Percentiles rank a stretch among this genome's conserved stretches.
These are phyloP conservation scores for Apostichopus leukothele DNA, from an alignment of 53 echinoderm and acorn worm species.

Conservation along the genomic window DNA sequence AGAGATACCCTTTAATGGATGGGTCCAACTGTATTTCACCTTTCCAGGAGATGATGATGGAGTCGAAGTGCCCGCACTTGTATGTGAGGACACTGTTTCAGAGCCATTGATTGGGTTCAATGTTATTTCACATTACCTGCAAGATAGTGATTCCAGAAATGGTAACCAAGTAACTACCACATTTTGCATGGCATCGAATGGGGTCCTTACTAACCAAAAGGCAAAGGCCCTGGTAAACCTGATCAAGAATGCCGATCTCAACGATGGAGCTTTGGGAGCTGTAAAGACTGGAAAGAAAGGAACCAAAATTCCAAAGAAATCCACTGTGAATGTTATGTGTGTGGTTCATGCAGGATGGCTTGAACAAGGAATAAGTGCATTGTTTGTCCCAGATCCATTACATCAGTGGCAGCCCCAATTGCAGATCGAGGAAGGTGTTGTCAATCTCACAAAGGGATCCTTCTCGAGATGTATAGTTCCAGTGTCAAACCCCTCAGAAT, in stretches of 20 bases:
- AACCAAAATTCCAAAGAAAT: conserved; percentile 23
- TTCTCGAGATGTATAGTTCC: neutral
- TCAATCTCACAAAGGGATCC: neutral
- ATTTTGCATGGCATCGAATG: neutral
- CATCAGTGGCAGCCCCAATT: conserved; percentile 33
- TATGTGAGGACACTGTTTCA: conserved; percentile 14
- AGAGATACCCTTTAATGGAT: neutral
- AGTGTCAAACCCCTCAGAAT: neutral
- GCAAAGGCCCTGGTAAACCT: conserved; percentile 39
- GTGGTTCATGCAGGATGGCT: conserved; percentile 34
- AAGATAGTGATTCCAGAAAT: neutral
- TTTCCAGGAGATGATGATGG: neutral
- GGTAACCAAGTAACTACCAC: no score
- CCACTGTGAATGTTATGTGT: conserved; percentile 29
- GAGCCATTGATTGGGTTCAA: conserved; percentile 12
- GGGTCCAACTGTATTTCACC: neutral
- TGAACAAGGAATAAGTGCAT: conserved; percentile 3
- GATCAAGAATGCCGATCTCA: conserved; percentile 18
- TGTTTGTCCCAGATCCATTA: conserved; percentile 22
- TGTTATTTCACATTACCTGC: neutral
- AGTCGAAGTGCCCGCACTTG: neutral
- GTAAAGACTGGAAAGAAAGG: conserved; percentile 31
- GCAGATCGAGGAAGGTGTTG: neutral
- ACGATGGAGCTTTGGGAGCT: conserved; percentile 21
- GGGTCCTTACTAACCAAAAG: neutral